Base-by-base conservation (phyloP, 2,888 invertebrate genomes). In the Drosophila prolongata region DNA sequence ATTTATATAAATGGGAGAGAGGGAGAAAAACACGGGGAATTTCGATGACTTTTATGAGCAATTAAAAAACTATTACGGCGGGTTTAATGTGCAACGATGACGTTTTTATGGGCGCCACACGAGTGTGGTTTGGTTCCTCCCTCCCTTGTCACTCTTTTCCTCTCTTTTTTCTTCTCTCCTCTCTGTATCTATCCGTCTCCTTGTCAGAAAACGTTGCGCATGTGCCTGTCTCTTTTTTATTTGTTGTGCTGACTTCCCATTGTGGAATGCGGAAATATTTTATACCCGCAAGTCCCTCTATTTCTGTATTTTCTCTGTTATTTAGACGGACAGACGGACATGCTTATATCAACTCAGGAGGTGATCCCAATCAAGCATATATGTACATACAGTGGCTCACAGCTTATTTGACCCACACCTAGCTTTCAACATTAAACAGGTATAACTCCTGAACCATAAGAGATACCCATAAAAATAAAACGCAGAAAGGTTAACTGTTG, bases 31-130 rank as follows among this genome's bases (percentile, higher is more conserved):
- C 42, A 62, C 58, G 55, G 57, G 53, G 47, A 52, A 57, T 62
- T 64, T 66, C 64, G 59, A 56, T 35, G 70, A 76, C 62, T 75
- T 85, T 80, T 86, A 76, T 77, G 77, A 74, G 79, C 79, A 89
- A 83, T 85, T 87, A 83, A 83, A 80, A 83, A 78, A 79, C 76
- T 78, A 85, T 84, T 87, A 81, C 66, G 50, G 37, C 50, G 53
- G 34, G 47, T 60, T 61, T 70, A 60, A 72, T 70, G 72, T 71
- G 72, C 55, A 73, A 55, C 69, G 75, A 75, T 78, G 75, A 75
- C 77, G 74, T 76, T 79, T 77, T 77, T 73, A 79, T 77, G 78
- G 80, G 70, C 80, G 78, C 76, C 81, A 80, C 66, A 44, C 34
- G 67, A 79, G 72, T 71, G 60, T 52, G 68, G 58, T 64, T 73